Base-by-base conservation (phyloP, 2,113 vertebrate genomes). In the Oncorhynchus clarkii region DNA sequence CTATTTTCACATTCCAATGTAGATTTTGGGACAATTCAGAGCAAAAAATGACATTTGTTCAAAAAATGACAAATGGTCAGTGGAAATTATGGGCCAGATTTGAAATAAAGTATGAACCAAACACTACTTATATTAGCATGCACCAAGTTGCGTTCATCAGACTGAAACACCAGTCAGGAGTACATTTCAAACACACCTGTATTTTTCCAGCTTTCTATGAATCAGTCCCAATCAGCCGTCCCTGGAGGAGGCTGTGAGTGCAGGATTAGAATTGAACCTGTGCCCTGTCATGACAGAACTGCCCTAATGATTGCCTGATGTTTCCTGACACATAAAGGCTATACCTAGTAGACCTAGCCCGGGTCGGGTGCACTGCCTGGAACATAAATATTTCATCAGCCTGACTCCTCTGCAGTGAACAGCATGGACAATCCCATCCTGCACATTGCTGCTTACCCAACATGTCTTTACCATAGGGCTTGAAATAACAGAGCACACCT, bases 301-400 rank as follows among this genome's bases (percentile, higher is more conserved):
- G 72, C 18, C 72, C 71, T 74, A 74, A 60, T 70, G 73, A 73
- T 70, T 74, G 29, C 60, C 73, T 45, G 73, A 70, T 75, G 27
- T 71, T 79, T 79, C 57, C 45, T 24, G 20, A 45, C 60, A 67
- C 49, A 48, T 26, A 67, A 60, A 60, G 62, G 51, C 34, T 67
- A 54, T 67, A 60, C 72, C 78, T 60, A 59, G 67, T 29, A 64
- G 66, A 16, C 54, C 39, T 39, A 39, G 39, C 34, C 48, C 16
- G 13, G 78, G 62, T 72, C 51, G 9, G 27, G 62, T 45, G 18
- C 39, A 70, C 62, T 20, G 29, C 27, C 72, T 24, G 4, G 22
- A 34, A 57, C 68, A 71, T 71, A 60, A 67, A 48, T 71, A 76
- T 74, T 74, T 70, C 22, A 51, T 64, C 13, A 72, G 27, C 72